Base-by-base conservation (phyloP, 1,140 invertebrate species). In the Drosophila tani region DNA sequence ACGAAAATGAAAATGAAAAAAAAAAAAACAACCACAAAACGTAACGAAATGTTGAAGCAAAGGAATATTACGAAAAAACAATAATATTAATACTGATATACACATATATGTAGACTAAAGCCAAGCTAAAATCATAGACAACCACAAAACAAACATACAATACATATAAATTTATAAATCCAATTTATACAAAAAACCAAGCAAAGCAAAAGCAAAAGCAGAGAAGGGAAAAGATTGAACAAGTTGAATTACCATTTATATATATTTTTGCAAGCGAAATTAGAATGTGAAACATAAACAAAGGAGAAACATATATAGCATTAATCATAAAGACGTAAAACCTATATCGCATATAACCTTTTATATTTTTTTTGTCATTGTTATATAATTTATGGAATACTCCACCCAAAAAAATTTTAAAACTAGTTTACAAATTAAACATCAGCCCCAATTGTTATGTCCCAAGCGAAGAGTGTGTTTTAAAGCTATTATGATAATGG, bases 181-280 rank as follows among this genome's bases (percentile, higher is more conserved):
- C 62, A 88, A 87, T 88, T 84, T 83, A 91, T 87, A 83, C 50
- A 81, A 68, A 62, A 38, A 55, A 38, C 7, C 21, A 47, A 64
- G 51, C 35, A 62, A 60, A 62, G 15, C 41, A 32, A 32, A 59
- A 35, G 66, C 43, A 49, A 29, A 64, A 17, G 9, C 32, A 35
- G 66, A 24, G 15, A 74, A 45, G 43, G 27, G 45, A 55, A 55
- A 51, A 55, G 24, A 81, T 64, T 55, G 65, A 67, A 46, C 38
- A 59, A 62, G 75, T 60, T 55, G 57, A 85, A 77, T 77, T 83
- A 70, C 65, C 65, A 73, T 65, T 68, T 53, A 83, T 43, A 71
- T 82, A 87, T 83, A 84, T 88, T 81, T 87, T 87, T 88, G 68
- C 66, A 88, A 83, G 71, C 81, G 77, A 88, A 88, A 81, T 88